phyloP scores from a whole-genome alignment of 1,140 invertebrate species.

The Archegozetes longisetosus region DNA sequence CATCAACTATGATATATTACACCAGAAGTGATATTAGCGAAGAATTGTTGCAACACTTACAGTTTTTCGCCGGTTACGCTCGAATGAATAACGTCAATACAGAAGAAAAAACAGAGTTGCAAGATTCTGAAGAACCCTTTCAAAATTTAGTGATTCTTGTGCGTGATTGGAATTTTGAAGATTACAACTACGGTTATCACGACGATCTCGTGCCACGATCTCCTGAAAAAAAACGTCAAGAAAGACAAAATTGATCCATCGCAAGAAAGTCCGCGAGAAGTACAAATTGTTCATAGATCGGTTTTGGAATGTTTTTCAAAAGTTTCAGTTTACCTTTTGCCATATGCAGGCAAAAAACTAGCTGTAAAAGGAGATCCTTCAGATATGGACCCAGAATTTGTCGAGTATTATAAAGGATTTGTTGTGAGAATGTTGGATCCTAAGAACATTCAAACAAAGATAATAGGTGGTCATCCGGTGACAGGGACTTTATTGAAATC shows the following conservation, averaged over 20 bases:
- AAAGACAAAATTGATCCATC: no score
- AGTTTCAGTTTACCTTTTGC: conserved; percentile 92
- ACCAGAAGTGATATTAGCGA: conserved; percentile 37
- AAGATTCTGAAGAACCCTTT: conserved; percentile 64
- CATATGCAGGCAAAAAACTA: conserved; percentile 93
- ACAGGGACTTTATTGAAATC: conserved; percentile 73
- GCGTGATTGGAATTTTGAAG: conserved; percentile 94
- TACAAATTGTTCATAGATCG: conserved; percentile 83
- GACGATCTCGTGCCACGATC: conserved; percentile 70
- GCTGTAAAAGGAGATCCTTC: conserved; percentile 81
- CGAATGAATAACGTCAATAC: conserved; percentile 78
- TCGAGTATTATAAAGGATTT: conserved; percentile 60
- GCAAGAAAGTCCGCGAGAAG: conserved; percentile 35
- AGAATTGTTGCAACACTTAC: conserved; percentile 32
- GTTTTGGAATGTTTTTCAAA: conserved; percentile 87
- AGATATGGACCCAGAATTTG: conserved; percentile 88
- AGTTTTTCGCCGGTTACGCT: conserved; percentile 85
- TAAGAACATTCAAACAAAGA: conserved; percentile 82
- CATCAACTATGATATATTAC: conserved; percentile 40
- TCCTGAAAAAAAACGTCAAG: conserved; percentile 61
- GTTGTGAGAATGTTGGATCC: conserved; percentile 75
- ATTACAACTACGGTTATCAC: conserved; percentile 88
- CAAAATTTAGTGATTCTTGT: conserved; percentile 85
- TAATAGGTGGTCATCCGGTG: conserved; percentile 84
- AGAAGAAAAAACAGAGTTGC: no score